Percentiles rank a stretch among this genome's conserved stretches.
Conservation (phyloP, 2,888 invertebrate genomes). For the Rhagonycha fulva region DNA sequence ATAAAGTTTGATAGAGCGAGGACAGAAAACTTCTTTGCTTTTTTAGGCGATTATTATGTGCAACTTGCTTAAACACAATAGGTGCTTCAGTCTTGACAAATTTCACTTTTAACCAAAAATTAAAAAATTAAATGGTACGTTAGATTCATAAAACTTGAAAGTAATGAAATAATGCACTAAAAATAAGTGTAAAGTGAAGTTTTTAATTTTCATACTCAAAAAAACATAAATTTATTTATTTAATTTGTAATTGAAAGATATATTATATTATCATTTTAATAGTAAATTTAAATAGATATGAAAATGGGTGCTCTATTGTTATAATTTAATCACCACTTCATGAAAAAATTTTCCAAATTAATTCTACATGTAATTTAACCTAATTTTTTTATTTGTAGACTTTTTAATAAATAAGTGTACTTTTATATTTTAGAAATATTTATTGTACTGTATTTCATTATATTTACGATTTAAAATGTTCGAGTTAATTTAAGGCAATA, state of each 20-base stretch:
- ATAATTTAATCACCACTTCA: neutral
- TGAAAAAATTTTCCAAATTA: neutral
- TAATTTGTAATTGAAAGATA: neutral
- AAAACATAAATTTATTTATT: neutral
- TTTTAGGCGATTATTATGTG: neutral
- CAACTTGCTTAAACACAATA: neutral
- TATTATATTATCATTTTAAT: neutral
- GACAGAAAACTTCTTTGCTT: neutral
- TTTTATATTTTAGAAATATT: neutral
- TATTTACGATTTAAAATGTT: no score
- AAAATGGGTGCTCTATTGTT: neutral
- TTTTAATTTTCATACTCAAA: neutral
- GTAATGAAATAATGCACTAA: no score
- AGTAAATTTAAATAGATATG: neutral
- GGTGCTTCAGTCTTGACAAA: neutral
- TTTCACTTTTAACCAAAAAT: neutral
- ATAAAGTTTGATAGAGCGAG: neutral
- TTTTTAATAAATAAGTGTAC: neutral
- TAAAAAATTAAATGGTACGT: neutral
- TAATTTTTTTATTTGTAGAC: neutral
- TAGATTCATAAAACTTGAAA: neutral
- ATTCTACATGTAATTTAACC: neutral
- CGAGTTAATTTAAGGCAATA: no score
- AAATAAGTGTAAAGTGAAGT: no score
- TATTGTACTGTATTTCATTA: no score